phyloP scores from a whole-genome alignment of 2,797 vertebrate genomes.

The Phataginus tricuspis region DNA sequence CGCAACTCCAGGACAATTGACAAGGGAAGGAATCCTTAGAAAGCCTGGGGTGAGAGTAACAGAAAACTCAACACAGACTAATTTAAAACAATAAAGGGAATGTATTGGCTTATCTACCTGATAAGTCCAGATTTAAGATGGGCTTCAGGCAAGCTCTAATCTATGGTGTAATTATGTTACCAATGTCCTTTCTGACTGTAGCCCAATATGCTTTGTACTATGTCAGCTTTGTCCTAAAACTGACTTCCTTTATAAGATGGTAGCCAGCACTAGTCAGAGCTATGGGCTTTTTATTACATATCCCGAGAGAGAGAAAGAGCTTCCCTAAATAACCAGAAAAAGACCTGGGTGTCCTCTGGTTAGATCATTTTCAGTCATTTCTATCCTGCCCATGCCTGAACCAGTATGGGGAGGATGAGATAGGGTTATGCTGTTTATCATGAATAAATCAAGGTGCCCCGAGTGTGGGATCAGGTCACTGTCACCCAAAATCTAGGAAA shows the following conservation, averaged over 20 bases:
- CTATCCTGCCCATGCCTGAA: neutral
- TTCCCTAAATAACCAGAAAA: neutral
- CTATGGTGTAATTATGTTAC: neutral
- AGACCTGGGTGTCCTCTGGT: neutral
- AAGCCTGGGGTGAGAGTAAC: neutral
- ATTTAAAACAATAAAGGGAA: slow-evolving; percentile 12
- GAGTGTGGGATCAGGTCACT: neutral
- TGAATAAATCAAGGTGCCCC: neutral
- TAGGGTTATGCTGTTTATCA: neutral
- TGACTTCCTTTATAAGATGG: neutral
- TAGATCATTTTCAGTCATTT: neutral
- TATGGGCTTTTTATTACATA: neutral
- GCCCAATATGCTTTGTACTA: neutral
- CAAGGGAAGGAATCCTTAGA: neutral
- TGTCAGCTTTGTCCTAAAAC: neutral
- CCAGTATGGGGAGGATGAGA: neutral
- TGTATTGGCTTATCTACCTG: neutral
- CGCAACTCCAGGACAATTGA: neutral
- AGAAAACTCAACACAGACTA: slow-evolving; percentile 17
- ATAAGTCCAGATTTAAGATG: neutral
- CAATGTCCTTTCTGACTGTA: neutral
- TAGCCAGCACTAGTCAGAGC: neutral
- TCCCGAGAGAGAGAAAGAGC: neutral
- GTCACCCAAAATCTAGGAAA: neutral
- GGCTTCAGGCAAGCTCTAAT: neutral